Percentiles rank a stretch among this genome's conserved stretches.
Evolutionary conservation across 2,888 invertebrate species (phyloP).

Genomic region (Flexamia atlantica): DNA sequence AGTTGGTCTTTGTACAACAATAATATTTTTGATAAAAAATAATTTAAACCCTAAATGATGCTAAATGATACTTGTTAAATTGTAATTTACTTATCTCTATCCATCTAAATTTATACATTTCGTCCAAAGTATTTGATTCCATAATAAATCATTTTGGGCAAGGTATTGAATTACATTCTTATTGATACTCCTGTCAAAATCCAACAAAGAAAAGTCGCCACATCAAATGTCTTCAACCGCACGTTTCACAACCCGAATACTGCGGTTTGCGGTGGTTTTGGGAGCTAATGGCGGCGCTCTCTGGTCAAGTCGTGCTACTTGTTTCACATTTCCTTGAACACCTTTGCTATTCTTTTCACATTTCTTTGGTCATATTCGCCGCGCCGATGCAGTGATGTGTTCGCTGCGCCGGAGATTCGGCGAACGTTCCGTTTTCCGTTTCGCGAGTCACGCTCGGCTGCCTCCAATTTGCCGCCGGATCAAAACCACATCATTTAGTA

Average conservation of each 20-base stretch:
- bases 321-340: neutral
- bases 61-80: too few relatives aligned
- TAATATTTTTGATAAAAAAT: too few relatives aligned
- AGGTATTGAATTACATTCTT: too few relatives aligned
- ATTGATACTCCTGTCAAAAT: too few relatives aligned
- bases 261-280: neutral
- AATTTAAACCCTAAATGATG: too few relatives aligned
- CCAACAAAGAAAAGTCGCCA: neutral
- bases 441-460: conserved; percentile 24
- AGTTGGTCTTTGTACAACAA: too few relatives aligned
- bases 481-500: conserved; percentile 56
- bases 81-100: too few relatives aligned
- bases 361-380: neutral
- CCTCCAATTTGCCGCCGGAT: conserved; percentile 36
- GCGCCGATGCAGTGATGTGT: neutral
- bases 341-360: neutral
- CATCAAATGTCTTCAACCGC: neutral
- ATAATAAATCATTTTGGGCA: too few relatives aligned
- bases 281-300: neutral
- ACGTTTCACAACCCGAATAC: conserved; percentile 5
- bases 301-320: neutral
- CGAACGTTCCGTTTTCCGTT: conserved; percentile 32
- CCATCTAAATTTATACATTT: too few relatives aligned
- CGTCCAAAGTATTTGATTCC: too few relatives aligned
- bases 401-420: conserved; percentile 5